Evolutionary conservation across 2,113 vertebrate genomes (phyloP).

Genomic region (Vimba vimba): DNA sequence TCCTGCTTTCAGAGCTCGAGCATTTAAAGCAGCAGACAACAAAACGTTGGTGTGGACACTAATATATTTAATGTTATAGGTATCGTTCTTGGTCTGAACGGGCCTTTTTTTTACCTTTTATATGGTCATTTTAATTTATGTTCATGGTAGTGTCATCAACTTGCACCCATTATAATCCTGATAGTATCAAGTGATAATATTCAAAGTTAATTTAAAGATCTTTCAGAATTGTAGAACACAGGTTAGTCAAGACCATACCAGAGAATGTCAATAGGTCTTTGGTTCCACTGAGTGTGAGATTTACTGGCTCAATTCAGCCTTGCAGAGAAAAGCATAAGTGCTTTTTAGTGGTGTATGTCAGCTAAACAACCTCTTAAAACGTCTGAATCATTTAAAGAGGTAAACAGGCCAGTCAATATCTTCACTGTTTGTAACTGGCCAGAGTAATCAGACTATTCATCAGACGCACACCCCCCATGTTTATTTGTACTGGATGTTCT

Average conservation of each 20-base stretch:
- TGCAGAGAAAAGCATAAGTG: not conserved
- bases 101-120: no score
- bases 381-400: not conserved
- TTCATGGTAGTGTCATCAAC: not conserved
- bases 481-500: conserved; percentile 45
- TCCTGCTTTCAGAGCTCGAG: no score
- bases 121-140: not conserved
- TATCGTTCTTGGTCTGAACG: no score
- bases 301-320: not conserved
- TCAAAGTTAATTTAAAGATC: not conserved
- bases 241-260: not conserved
- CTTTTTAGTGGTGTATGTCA: not conserved
- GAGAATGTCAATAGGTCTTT: not conserved
- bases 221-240: not conserved
- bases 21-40: no score
- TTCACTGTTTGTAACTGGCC: conserved; percentile 31
- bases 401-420: conserved; percentile 43
- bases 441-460: conserved; percentile 2
- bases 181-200: not conserved
- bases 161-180: not conserved
- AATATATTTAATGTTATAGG: no score
- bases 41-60: no score
- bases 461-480: conserved; percentile 5
- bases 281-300: not conserved
- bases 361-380: not conserved